These are phyloP conservation scores for Acropora yongei DNA, from an alignment of 64 coral and sea anemone species.

Conservation along the genomic window DNA sequence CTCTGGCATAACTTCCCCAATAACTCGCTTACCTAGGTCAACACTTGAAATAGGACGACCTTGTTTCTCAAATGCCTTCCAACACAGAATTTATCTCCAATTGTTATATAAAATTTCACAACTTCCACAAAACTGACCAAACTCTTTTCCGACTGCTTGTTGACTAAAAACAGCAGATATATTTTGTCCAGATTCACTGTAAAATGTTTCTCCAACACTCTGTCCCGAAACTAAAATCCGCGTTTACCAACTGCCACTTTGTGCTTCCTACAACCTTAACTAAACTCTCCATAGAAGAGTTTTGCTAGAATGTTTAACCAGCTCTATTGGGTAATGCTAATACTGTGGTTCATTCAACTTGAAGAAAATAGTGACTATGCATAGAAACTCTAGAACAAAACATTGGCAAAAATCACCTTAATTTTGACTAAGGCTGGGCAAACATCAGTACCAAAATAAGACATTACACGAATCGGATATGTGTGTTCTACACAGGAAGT, in stretches of 20 bases:
- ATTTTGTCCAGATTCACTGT: not conserved
- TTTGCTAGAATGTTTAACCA: not conserved
- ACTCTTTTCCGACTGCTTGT: not conserved
- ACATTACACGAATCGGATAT: too few relatives aligned
- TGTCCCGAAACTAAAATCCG: too few relatives aligned
- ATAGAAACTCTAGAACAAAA: not conserved
- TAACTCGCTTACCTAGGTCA: not conserved
- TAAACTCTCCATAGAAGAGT: too few relatives aligned
- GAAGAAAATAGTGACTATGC: too few relatives aligned
- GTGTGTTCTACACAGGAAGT: too few relatives aligned
- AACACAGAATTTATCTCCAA: not conserved
- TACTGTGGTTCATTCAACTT: too few relatives aligned
- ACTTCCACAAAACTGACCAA: slow-evolving; percentile 19
- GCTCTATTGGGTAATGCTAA: not conserved
- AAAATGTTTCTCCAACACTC: not conserved
- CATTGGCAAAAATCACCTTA: not conserved
- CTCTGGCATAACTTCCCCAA: too few relatives aligned
- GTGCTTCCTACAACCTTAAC: too few relatives aligned
- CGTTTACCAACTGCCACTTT: too few relatives aligned
- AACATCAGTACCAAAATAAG: not conserved
- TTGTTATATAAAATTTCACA: not conserved
- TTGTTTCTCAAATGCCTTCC: not conserved
- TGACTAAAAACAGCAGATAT: not conserved
- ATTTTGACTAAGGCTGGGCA: not conserved
- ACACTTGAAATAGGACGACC: not conserved